Percentiles rank a stretch among this genome's conserved stretches.
These are phyloP conservation scores for Leptinotarsa peninsularis DNA, from an alignment of 2,888 invertebrate genomes.

Conservation along the genomic window DNA sequence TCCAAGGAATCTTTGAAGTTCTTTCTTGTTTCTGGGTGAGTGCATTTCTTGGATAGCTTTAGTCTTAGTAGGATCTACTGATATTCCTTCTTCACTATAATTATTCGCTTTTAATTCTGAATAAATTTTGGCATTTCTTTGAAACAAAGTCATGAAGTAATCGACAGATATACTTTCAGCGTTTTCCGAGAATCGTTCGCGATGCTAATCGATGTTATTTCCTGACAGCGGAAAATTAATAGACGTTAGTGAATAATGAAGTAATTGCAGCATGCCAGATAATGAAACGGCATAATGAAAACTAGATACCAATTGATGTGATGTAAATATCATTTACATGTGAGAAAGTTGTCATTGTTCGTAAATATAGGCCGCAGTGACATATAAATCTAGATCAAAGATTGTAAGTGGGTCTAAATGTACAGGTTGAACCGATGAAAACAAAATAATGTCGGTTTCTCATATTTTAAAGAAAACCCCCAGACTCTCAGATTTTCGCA, in stretches of 20 bases:
- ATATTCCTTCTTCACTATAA: too few species aligned
- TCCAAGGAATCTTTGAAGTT: too few species aligned
- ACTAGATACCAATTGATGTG: background rate
- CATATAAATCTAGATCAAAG: too few species aligned
- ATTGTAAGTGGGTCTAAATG: too few species aligned
- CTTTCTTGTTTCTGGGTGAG: too few species aligned
- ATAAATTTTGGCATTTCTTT: slow-evolving; percentile 7
- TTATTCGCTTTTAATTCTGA: background rate
- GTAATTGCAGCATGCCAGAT: slow-evolving; percentile 8
- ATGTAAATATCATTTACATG: background rate
- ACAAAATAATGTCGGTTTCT: too few species aligned
- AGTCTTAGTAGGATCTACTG: too few species aligned
- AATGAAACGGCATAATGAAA: background rate
- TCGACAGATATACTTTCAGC: background rate
- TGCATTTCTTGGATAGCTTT: too few species aligned
- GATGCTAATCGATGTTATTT: slow-evolving; percentile 12
- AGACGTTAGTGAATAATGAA: slow-evolving; percentile 7
- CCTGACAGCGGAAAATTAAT: slow-evolving; percentile 12
- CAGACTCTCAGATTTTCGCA: too few species aligned
- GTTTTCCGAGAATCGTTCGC: background rate
- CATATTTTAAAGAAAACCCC: too few species aligned
- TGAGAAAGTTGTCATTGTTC: background rate
- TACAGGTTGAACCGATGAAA: too few species aligned
- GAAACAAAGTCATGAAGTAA: background rate
- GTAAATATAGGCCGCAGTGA: too few species aligned